These are phyloP conservation scores for Aphidoletes aphidimyza DNA, from an alignment of 2,888 invertebrate species.

Conservation along the genomic window DNA sequence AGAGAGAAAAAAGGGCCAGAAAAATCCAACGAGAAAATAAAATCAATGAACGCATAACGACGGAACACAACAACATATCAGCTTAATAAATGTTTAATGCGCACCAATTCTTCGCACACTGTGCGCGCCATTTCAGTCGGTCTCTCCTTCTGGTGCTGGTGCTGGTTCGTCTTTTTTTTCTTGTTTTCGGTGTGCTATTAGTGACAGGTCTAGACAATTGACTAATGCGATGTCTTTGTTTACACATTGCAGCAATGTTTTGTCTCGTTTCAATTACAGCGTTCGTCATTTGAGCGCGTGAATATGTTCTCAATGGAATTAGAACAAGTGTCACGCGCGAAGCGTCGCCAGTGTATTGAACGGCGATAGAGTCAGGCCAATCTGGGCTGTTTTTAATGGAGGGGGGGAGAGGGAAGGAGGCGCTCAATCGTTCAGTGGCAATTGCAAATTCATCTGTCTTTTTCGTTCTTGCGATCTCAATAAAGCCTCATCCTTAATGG, in stretches of 20 bases:
- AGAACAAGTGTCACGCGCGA: background rate
- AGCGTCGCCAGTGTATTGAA: too few relatives aligned
- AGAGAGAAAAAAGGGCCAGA: background rate
- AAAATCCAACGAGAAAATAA: background rate
- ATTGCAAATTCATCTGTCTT: constrained; percentile 51
- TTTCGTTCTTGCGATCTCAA: too few relatives aligned
- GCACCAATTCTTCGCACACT: background rate
- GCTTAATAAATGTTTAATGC: constrained; percentile 47
- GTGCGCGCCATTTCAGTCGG: background rate
- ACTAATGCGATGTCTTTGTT: constrained; percentile 43
- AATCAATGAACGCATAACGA: constrained; percentile 38
- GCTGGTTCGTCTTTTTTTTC: background rate
- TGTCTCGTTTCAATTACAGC: background rate
- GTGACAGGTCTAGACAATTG: constrained; percentile 53
- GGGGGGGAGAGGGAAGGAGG: too few relatives aligned
- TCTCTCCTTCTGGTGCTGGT: background rate
- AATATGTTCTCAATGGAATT: constrained; percentile 2
- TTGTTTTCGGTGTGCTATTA: constrained; percentile 3
- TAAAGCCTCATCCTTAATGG: constrained; percentile 44
- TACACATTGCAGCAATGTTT: background rate
- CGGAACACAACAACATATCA: constrained; percentile 13
- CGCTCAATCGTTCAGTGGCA: background rate
- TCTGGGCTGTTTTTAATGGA: too few relatives aligned
- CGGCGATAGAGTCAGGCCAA: too few relatives aligned
- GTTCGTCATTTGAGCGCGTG: background rate